These are phyloP conservation scores for Lacerta agilis DNA, from an alignment of 2,797 vertebrate species.

Conservation along the genomic window DNA sequence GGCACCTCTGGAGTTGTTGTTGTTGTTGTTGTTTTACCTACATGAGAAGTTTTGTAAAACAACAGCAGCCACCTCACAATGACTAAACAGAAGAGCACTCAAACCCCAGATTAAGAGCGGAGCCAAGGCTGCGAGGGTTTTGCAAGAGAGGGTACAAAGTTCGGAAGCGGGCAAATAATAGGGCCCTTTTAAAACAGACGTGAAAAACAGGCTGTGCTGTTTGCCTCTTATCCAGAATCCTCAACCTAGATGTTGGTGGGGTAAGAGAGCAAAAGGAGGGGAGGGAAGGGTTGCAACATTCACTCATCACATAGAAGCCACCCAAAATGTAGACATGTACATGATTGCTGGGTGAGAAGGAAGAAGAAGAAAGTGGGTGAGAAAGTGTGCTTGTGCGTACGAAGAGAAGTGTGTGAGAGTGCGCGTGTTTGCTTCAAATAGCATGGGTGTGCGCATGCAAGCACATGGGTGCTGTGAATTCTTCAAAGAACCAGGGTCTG, in stretches of 20 bases:
- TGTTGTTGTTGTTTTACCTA: too few species aligned
- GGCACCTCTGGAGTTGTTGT: background rate
- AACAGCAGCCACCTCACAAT: background rate
- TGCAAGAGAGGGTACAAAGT: constrained; percentile 1
- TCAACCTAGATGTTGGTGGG: too few species aligned
- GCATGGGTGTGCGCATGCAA: background rate
- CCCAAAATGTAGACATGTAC: too few species aligned
- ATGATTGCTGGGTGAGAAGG: background rate
- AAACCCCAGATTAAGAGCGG: background rate
- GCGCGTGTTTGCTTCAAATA: too few species aligned
- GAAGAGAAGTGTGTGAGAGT: background rate
- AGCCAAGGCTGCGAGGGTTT: background rate
- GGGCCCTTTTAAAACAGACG: background rate
- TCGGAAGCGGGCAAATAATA: background rate
- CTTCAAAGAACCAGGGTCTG: background rate
- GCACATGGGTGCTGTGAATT: too few species aligned
- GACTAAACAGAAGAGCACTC: background rate
- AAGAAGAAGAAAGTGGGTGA: too few species aligned
- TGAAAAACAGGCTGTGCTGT: background rate
- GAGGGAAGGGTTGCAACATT: background rate
- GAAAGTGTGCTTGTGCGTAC: background rate
- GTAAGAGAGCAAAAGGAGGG: background rate
- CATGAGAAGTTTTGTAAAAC: too few species aligned
- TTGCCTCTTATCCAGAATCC: background rate
- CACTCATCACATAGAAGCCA: background rate